phyloP scores from a whole-genome alignment of 2,113 vertebrate genomes.

The Loxodonta africana region DNA sequence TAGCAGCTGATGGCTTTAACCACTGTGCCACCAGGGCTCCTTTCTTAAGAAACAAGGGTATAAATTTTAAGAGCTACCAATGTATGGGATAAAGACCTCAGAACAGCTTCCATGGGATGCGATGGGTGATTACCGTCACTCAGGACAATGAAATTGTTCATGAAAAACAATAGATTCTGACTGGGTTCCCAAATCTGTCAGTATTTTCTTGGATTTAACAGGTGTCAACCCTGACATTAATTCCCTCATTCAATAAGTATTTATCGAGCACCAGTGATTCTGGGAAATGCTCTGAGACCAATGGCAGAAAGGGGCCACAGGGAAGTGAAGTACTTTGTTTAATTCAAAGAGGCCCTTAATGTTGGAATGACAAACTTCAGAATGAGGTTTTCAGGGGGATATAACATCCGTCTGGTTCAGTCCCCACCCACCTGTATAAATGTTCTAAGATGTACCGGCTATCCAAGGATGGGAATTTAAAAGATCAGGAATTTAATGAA shows the following conservation, averaged over 20 bases:
- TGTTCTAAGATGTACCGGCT: conserved; percentile 10
- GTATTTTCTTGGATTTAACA: conserved; percentile 37
- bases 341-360: conserved; percentile 24
- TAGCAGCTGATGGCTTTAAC: too few relatives aligned
- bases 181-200: background rate
- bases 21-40: too few relatives aligned
- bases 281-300: conserved; percentile 47
- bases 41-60: conserved; percentile 36
- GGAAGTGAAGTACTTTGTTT: conserved; percentile 55
- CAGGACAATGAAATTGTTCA: background rate
- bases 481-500: background rate
- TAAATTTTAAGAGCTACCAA: background rate
- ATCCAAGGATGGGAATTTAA: conserved; percentile 11
- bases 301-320: background rate
- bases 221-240: conserved; percentile 47
- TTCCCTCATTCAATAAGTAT: background rate
- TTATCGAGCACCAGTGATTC: background rate
- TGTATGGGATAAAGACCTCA: background rate
- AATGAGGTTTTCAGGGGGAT: background rate
- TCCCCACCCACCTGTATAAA: background rate
- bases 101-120: background rate
- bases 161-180: background rate
- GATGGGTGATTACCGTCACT: background rate
- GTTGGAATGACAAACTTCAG: background rate
- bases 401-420: background rate